Evolutionary conservation across 2,113 vertebrate species (phyloP), one percentile per base, ranked within the genome.

Genomic region (Stictonetta naevosa): DNA sequence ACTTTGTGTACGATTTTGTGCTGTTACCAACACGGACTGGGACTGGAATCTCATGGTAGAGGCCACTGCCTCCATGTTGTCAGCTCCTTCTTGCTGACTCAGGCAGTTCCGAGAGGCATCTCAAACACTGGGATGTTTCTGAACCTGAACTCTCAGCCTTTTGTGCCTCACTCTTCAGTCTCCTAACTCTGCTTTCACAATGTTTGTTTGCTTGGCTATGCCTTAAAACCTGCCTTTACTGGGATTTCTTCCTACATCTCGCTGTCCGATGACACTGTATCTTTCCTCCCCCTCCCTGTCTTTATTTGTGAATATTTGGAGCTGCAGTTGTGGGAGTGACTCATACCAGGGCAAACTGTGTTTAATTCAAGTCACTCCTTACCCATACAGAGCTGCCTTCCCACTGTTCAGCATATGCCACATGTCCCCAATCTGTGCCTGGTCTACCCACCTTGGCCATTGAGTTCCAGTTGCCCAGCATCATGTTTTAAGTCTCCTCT

Each of bases 291-390:
- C 86, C 36, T 79, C 72, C 23, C 18, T 42, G 19, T 75, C 60
- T 86, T 80, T 11, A 25, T 67, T 60, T 69, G 11, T 53, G 53
- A 86, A 46, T 33, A 62, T 38, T 60, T 14, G 7, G 72, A 74
- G 33, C 26, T 60, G 48, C 22, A 95, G 20, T 77, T 78, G 44
- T 11, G 26, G 55, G 64, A 92, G 13, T 67, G 67, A 83, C 82
- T 94, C 48, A 63, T 86, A 90, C 13, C 60, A 69, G 56, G 64
- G 85, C 34, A 96, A 95, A 64, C 62, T 84, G 74, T 81, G 92
- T 94, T 93, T 96, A 96, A 95, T 93, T 96, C 93, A 67, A 94
- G 90, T 96, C 95, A 95, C 56, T 96, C 48, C 46, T 85, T 95
- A 88, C 42, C 94, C 85, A 75, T 95, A 80, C 88, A 94, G 82